Percentiles rank a stretch among this genome's conserved stretches.
Conservation (phyloP, 1,140 invertebrate genomes). For the Homalodisca vitripennis region DNA sequence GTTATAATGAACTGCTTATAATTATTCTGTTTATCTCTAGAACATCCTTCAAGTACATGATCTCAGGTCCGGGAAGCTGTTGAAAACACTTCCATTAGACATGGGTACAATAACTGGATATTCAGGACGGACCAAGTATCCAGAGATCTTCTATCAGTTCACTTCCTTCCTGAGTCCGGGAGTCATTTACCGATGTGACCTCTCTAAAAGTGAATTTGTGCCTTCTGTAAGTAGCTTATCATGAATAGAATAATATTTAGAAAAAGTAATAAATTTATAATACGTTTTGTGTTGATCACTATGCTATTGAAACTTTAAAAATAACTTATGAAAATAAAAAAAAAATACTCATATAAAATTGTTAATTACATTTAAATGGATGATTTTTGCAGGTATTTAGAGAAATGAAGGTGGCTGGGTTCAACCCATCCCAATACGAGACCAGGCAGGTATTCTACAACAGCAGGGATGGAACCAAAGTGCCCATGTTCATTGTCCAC, state of each 20-base stretch:
- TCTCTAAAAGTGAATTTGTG: conserved; percentile 61
- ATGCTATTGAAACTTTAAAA: too few relatives aligned
- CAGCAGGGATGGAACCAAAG: conserved; percentile 92
- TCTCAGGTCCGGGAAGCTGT: conserved; percentile 67
- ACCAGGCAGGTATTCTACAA: conserved; percentile 73
- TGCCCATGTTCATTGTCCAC: conserved; percentile 97
- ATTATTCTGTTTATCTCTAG: too few relatives aligned
- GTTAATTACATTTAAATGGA: too few relatives aligned
- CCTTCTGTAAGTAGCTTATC: conserved; percentile 59
- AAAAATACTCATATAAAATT: too few relatives aligned
- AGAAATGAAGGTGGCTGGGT: conserved; percentile 81
- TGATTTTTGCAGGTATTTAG: conserved; percentile 63
- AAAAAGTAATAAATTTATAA: too few relatives aligned
- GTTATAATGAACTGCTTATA: too few relatives aligned
- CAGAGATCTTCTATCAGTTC: conserved; percentile 93
- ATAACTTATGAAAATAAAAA: too few relatives aligned
- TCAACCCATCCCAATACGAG: conserved; percentile 78
- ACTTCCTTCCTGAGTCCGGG: conserved; percentile 92
- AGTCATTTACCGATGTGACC: conserved; percentile 85
- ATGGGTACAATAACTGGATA: conserved; percentile 84
- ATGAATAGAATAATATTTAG: too few relatives aligned
- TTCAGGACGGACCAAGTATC: conserved; percentile 80
- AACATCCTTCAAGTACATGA: conserved; percentile 81
- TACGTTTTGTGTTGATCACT: too few relatives aligned
- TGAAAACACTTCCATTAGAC: conserved; percentile 75